A percentile compares a stretch with the other conserved stretches of the same genome.
Conservation (phyloP, 2,888 invertebrate species). For the Latrodectus hesperus region DNA sequence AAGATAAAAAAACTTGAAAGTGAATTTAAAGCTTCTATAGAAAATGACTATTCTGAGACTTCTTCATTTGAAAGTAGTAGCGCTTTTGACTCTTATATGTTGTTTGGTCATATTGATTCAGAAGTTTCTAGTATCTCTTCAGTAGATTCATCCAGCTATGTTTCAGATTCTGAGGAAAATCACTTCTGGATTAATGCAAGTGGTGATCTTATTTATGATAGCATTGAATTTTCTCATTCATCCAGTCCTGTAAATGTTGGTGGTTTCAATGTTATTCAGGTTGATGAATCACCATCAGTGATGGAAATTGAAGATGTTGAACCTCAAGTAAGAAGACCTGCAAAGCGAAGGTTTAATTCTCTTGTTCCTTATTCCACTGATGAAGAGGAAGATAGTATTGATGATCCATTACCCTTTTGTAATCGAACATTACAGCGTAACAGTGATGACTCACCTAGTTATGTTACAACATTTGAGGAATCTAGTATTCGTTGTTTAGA, state of each 20-base stretch:
- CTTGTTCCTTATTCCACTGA: not conserved
- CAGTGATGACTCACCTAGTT: not conserved
- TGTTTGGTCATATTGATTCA: conserved; percentile 7
- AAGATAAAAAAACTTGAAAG: conserved; percentile 29
- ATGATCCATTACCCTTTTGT: not conserved
- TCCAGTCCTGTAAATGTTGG: not conserved
- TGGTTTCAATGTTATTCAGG: not conserved
- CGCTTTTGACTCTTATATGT: conserved; percentile 20
- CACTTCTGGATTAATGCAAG: not conserved
- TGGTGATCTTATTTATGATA: not conserved
- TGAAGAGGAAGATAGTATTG: conserved; percentile 2
- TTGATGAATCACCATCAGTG: not conserved
- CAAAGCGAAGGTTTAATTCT: conserved; percentile 10
- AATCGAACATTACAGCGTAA: conserved; percentile 9
- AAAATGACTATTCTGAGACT: not conserved
- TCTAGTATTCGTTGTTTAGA: conserved; percentile 1
- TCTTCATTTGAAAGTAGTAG: conserved; percentile 9
- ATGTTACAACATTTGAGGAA: conserved; percentile 5
- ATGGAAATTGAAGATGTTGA: not conserved
- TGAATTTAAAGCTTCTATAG: conserved; percentile 30
- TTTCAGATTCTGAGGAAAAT: not conserved
- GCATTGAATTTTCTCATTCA: conserved; percentile 18
- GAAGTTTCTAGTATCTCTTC: not conserved
- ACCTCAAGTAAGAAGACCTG: conserved; percentile 8
- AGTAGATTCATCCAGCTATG: not conserved